Evolutionary conservation across 2,797 vertebrate species (phyloP).

Genomic region (Pachyuromys duprasi): DNA sequence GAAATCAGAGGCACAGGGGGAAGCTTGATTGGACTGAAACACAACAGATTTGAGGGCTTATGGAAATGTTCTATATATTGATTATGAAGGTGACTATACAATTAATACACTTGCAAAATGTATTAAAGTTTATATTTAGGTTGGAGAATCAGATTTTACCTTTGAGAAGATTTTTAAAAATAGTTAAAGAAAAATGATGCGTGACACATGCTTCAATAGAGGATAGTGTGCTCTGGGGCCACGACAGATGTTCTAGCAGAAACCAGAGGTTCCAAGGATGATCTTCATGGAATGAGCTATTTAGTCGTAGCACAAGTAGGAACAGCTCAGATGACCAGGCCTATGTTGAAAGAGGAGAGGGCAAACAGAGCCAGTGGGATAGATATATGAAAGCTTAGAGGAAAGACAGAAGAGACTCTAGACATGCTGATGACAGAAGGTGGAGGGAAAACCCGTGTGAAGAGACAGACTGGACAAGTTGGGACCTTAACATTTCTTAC

Average conservation of each 20-base stretch:
- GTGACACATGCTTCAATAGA: not conserved
- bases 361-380: not conserved
- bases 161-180: not conserved
- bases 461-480: not conserved
- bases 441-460: not conserved
- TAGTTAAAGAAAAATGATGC: slow-evolving; percentile 15
- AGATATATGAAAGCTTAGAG: not conserved
- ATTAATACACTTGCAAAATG: not conserved
- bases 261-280: not conserved
- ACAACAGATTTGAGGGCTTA: not conserved
- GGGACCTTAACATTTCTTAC: slow-evolving; percentile 29
- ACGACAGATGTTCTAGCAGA: not conserved
- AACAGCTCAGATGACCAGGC: not conserved
- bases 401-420: not conserved
- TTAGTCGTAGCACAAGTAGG: not conserved
- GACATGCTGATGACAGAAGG: not conserved
- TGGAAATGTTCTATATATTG: slow-evolving; percentile 2
- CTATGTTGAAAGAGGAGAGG: not conserved
- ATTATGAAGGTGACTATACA: not conserved
- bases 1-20: not conserved
- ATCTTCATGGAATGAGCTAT: not conserved
- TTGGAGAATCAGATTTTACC: slow-evolving; percentile 35
- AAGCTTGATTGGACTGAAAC: not conserved
- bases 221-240: not conserved
- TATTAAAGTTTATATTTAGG: slow-evolving; percentile 24